These are phyloP conservation scores for Eolophus roseicapilla DNA, from an alignment of 2,113 vertebrate species.

Conservation along the genomic window DNA sequence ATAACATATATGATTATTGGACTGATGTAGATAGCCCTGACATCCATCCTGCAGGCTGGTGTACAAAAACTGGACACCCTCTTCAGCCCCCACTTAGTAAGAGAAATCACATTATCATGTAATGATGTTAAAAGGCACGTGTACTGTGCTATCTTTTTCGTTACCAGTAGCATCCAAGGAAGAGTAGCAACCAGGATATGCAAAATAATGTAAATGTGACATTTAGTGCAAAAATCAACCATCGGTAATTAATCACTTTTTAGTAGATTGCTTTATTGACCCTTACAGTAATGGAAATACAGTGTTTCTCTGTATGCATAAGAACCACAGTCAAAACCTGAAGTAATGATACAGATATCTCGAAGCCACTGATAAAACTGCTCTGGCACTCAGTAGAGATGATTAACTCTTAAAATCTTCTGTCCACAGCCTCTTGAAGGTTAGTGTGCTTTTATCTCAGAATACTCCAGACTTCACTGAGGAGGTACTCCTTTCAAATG, in stretches of 20 bases:
- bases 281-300: neutral
- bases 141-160: neutral
- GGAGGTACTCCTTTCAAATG: neutral
- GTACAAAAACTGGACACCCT: constrained; percentile 81
- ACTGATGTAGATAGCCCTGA: constrained; percentile 83
- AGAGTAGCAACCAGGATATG: neutral
- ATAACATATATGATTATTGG: constrained; percentile 84
- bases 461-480: neutral
- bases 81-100: constrained; percentile 86
- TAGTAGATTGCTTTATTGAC: neutral
- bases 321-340: neutral
- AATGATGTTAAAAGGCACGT: neutral
- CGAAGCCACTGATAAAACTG: neutral
- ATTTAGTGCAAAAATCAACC: neutral
- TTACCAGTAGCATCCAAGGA: neutral
- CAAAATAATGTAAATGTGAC: constrained; percentile 1
- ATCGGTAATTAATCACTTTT: neutral
- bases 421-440: neutral
- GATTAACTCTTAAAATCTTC: neutral
- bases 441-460: neutral
- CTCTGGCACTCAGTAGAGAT: neutral
- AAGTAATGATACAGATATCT: neutral
- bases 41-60: constrained; percentile 87
- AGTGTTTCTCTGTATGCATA: neutral
- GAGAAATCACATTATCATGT: constrained; percentile 15